A percentile compares a stretch with the other conserved stretches of the same genome.
Evolutionary conservation across 2,113 vertebrate species (phyloP).

Genomic region (Bubalus kerabau): DNA sequence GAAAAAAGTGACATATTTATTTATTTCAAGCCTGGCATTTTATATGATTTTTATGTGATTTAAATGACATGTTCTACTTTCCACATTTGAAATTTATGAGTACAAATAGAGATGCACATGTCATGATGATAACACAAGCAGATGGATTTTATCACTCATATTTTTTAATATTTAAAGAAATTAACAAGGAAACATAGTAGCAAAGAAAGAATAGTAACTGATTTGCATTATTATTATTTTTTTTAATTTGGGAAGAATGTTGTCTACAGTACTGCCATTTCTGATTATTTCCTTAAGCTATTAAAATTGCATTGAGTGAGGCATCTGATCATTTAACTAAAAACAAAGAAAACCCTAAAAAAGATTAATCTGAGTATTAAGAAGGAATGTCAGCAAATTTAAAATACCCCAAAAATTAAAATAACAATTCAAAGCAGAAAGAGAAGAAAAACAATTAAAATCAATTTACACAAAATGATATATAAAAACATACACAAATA

Average conservation of each 20-base stretch:
- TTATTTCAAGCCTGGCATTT: constrained; percentile 61
- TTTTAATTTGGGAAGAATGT: not conserved
- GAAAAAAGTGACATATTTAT: constrained; percentile 51
- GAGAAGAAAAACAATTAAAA: not conserved
- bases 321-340: not conserved
- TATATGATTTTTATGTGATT: constrained; percentile 60
- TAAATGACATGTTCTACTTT: constrained; percentile 57
- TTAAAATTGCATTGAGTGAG: not conserved
- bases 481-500: not conserved
- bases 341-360: not conserved
- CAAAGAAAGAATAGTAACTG: not conserved
- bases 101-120: not conserved
- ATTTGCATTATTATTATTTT: not conserved
- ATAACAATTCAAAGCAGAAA: not conserved
- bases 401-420: not conserved
- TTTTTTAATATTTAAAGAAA: not conserved
- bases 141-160: not conserved
- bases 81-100: not conserved
- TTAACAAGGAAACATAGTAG: not conserved
- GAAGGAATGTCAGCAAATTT: not conserved
- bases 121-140: not conserved
- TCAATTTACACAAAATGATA: not conserved
- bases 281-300: not conserved
- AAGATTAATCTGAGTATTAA: not conserved
- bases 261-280: not conserved